Evolutionary conservation across 2,113 vertebrate species (phyloP).

Genomic region (Myiozetetes cayanensis): DNA sequence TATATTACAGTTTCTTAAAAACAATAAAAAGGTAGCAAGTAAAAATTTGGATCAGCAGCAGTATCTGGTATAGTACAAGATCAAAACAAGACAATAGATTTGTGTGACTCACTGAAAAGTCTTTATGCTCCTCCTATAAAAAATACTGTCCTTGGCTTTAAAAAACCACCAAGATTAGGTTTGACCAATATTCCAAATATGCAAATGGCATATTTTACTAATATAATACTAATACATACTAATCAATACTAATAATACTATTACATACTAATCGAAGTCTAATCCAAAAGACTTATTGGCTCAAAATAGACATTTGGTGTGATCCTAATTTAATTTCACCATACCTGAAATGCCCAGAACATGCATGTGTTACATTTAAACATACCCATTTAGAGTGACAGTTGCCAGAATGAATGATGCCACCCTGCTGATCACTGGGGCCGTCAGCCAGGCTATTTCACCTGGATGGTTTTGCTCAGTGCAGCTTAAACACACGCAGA

Average conservation of each 20-base stretch:
- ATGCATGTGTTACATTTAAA: neutral
- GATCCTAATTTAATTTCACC: neutral
- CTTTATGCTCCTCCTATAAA: constrained; percentile 30
- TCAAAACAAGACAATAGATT: neutral
- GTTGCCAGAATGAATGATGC: neutral
- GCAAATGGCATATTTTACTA: neutral
- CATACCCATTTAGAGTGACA: neutral
- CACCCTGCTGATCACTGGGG: neutral
- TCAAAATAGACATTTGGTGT: neutral
- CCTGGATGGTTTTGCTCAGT: neutral
- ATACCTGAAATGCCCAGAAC: neutral
- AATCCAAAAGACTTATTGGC: neutral
- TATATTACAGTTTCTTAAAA: constrained; percentile 47
- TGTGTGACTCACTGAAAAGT: neutral
- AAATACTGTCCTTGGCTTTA: constrained; percentile 47
- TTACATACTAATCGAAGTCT: neutral
- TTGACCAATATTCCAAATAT: neutral
- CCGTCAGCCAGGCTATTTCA: neutral
- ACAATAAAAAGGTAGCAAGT: constrained; percentile 40
- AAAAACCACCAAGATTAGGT: constrained; percentile 18
- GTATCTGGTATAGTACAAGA: constrained; percentile 11
- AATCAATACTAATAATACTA: neutral
- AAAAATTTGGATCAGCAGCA: constrained; percentile 36
- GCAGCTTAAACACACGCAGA: neutral
- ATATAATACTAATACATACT: neutral